Evolutionary conservation across 2,797 vertebrate genomes (phyloP).

Genomic region (Lindbergichthys nudifrons): DNA sequence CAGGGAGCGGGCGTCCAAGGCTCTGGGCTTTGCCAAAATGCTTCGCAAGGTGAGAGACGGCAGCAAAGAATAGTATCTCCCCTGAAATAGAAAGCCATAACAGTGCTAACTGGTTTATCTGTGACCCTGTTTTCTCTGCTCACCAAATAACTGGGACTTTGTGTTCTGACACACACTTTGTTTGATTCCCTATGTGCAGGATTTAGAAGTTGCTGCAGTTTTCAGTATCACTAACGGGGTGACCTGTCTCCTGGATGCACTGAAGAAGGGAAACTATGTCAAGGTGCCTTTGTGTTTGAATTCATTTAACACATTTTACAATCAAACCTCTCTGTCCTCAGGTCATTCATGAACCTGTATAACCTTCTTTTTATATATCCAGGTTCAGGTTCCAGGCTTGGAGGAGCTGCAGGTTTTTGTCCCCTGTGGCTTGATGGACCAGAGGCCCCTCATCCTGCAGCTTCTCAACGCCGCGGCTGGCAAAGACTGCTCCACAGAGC

Average conservation of each 20-base stretch:
- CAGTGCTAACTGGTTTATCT: conserved; percentile 32
- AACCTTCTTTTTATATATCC: conserved; percentile 18
- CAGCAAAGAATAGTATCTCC: conserved; percentile 16
- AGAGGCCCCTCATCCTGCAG: conserved; percentile 92
- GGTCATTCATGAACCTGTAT: not conserved
- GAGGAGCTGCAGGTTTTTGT: conserved; percentile 95
- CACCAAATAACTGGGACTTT: conserved; percentile 30
- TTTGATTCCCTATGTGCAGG: conserved; percentile 80
- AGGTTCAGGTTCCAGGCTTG: conserved; percentile 94
- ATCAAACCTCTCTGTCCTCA: not conserved
- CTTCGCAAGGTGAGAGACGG: conserved; percentile 91
- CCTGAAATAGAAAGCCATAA: conserved; percentile 38
- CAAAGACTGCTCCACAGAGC: conserved; percentile 96
- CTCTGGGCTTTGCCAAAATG: conserved; percentile 98
- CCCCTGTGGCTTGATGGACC: conserved; percentile 84
- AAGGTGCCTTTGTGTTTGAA: conserved; percentile 84
- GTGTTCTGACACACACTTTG: conserved; percentile 46
- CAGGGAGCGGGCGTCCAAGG: conserved; percentile 96
- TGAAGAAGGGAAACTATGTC: conserved; percentile 90
- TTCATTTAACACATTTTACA: not conserved
- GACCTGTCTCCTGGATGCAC: conserved; percentile 86
- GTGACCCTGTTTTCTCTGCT: conserved; percentile 47
- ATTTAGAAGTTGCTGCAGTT: conserved; percentile 96
- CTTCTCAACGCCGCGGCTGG: conserved; percentile 95
- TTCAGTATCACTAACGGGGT: conserved; percentile 91